Conservation (phyloP, 2,113 vertebrate genomes). For the Rhinichthys klamathensis region DNA sequence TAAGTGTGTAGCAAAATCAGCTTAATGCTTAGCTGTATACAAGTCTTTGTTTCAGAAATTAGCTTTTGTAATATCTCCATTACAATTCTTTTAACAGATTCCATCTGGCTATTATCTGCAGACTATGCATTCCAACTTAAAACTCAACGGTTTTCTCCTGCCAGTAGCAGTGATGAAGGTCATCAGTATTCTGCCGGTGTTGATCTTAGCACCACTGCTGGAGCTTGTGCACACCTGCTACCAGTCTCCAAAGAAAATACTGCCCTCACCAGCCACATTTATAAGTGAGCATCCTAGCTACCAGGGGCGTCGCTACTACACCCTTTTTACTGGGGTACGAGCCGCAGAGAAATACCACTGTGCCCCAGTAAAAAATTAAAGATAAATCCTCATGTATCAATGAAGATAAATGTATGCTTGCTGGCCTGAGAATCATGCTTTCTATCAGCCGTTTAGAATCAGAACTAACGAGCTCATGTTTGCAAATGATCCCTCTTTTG, state of each 20-base stretch:
- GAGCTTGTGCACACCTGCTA: constrained; percentile 77
- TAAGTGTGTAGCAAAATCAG: constrained; percentile 56
- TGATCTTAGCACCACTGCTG: constrained; percentile 85
- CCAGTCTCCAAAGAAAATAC: constrained; percentile 67
- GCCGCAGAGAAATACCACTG: too few species aligned
- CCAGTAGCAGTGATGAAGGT: constrained; percentile 89
- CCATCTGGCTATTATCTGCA: constrained; percentile 93
- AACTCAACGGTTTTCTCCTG: constrained; percentile 79
- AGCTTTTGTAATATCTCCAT: neutral
- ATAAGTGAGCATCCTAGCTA: constrained; percentile 76
- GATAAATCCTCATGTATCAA: too few species aligned
- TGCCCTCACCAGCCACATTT: constrained; percentile 74
- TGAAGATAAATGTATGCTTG: too few species aligned
- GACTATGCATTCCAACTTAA: constrained; percentile 90
- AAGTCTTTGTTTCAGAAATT: neutral
- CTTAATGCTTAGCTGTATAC: neutral
- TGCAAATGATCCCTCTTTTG: too few species aligned
- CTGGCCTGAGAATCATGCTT: too few species aligned
- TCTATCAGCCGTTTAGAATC: too few species aligned
- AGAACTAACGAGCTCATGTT: too few species aligned
- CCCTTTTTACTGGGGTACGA: too few species aligned
- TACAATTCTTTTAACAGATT: constrained; percentile 73
- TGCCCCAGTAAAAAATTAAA: too few species aligned
- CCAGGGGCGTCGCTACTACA: neutral
- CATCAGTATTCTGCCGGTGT: constrained; percentile 82